Percentiles rank a stretch among this genome's conserved stretches.
phyloP scores from a whole-genome alignment of 2,797 vertebrate genomes.

The Sardinella longiceps region DNA sequence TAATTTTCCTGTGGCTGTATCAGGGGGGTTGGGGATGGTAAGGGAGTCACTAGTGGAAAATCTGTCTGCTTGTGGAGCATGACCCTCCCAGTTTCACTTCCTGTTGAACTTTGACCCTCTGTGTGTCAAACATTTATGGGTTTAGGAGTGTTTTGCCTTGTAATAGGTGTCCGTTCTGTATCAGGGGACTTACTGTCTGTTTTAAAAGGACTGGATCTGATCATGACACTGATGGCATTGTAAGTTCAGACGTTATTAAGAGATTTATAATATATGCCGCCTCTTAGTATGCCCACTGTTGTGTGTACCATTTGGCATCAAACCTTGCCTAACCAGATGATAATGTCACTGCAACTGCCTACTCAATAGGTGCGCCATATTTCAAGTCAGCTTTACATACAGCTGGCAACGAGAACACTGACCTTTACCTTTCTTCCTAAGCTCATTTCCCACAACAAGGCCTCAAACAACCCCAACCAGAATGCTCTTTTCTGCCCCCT shows the following conservation, averaged over 20 bases:
- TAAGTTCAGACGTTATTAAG: background rate
- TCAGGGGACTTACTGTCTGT: background rate
- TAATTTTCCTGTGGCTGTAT: constrained; percentile 7
- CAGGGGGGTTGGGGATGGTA: background rate
- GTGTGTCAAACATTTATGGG: background rate
- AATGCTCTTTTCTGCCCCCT: background rate
- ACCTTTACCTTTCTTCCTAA: background rate
- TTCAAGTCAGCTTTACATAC: background rate
- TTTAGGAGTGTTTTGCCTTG: background rate
- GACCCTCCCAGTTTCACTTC: background rate
- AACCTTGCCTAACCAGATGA: background rate
- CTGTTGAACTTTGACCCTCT: background rate
- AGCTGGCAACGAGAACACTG: background rate
- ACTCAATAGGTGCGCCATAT: background rate
- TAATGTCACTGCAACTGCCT: background rate
- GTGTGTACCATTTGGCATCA: background rate
- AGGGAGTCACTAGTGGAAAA: background rate
- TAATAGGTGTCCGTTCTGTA: background rate
- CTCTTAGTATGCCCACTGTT: background rate
- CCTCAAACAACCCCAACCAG: background rate
- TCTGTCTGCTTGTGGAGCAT: background rate
- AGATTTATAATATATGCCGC: no score
- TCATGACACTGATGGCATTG: background rate
- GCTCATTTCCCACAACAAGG: background rate
- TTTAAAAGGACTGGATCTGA: background rate